These are phyloP conservation scores for Decapterus maruadsi DNA, from an alignment of 2,797 vertebrate species.

Conservation along the genomic window DNA sequence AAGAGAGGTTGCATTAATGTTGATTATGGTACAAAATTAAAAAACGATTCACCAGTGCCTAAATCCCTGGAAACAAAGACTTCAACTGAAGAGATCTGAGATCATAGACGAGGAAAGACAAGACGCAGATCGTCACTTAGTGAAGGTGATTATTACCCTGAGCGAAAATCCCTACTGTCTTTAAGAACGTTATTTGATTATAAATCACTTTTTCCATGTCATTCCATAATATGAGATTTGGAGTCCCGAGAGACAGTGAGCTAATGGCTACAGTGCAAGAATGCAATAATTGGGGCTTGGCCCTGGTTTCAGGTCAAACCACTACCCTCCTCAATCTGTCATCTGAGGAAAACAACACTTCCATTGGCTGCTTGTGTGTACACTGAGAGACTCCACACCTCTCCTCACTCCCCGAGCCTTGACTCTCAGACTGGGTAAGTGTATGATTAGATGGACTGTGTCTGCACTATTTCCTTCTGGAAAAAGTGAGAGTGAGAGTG, in stretches of 20 bases:
- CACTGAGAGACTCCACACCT: slow-evolving; percentile 65
- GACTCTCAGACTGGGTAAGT: slow-evolving; percentile 62
- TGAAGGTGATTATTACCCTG: slow-evolving; percentile 63
- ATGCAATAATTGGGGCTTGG: slow-evolving; percentile 77
- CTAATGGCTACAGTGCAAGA: slow-evolving; percentile 84
- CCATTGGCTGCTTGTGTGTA: slow-evolving; percentile 59
- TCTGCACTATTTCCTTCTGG: slow-evolving; percentile 78
- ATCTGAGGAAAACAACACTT: slow-evolving; percentile 67
- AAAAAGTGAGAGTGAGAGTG: slow-evolving; percentile 75
- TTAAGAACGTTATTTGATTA: slow-evolving; percentile 72
- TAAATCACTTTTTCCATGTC: slow-evolving; percentile 84
- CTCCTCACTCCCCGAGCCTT: slow-evolving; percentile 39
- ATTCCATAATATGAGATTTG: slow-evolving; percentile 78
- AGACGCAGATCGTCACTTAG: slow-evolving; percentile 27
- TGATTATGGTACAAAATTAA: slow-evolving; percentile 35
- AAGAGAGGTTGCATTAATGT: slow-evolving; percentile 26
- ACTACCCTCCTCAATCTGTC: slow-evolving; percentile 67
- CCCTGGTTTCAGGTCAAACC: slow-evolving; percentile 69
- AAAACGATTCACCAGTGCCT: slow-evolving; percentile 19
- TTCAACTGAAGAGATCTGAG: slow-evolving; percentile 27
- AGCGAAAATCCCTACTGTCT: slow-evolving; percentile 64
- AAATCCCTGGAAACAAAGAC: slow-evolving; percentile 33
- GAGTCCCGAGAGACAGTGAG: slow-evolving; percentile 84
- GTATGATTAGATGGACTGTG: slow-evolving; percentile 68
- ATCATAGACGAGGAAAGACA: slow-evolving; percentile 31